A percentile compares a stretch with the other conserved stretches of the same genome.
Conservation (phyloP, 2,797 vertebrate genomes). For the Cynodonichthys magdalenae region DNA sequence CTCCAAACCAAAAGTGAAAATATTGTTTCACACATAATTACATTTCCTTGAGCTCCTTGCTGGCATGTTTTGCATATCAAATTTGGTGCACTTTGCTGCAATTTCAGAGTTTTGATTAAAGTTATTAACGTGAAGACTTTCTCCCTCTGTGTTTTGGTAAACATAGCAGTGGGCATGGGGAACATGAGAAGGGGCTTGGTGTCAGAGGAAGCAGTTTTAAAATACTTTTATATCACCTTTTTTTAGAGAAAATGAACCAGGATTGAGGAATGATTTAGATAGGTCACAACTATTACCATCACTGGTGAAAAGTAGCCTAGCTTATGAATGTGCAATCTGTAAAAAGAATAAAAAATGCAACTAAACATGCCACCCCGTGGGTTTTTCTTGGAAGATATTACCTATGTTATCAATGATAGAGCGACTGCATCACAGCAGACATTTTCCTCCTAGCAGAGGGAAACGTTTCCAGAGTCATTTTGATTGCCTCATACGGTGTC, state of each 20-base stretch:
- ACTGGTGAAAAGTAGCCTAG: conserved; percentile 1
- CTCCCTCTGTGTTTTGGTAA: conserved; percentile 37
- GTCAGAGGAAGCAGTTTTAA: conserved; percentile 15
- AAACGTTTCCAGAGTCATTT: conserved; percentile 40
- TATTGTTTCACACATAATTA: conserved; percentile 65
- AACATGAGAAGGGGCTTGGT: not conserved
- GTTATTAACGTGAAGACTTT: conserved; percentile 35
- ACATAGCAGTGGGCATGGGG: conserved; percentile 23
- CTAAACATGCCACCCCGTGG: conserved; percentile 11
- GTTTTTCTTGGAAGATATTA: conserved; percentile 25
- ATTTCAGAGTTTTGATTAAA: conserved; percentile 53
- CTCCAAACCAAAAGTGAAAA: conserved; percentile 61
- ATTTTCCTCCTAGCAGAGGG: conserved; percentile 29
- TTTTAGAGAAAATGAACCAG: conserved; percentile 6
- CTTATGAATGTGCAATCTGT: conserved; percentile 2
- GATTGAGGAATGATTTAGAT: not conserved
- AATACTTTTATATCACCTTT: not conserved
- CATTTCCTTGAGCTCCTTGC: conserved; percentile 51
- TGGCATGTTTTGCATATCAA: conserved; percentile 55
- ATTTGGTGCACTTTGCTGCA: conserved; percentile 42
- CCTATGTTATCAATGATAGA: conserved; percentile 27
- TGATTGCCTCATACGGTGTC: conserved; percentile 61
- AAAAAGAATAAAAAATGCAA: conserved; percentile 4
- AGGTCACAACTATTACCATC: not conserved
- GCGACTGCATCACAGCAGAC: conserved; percentile 30